These are phyloP conservation scores for Probosciger aterrimus DNA, from an alignment of 2,113 vertebrate genomes.

Conservation along the genomic window DNA sequence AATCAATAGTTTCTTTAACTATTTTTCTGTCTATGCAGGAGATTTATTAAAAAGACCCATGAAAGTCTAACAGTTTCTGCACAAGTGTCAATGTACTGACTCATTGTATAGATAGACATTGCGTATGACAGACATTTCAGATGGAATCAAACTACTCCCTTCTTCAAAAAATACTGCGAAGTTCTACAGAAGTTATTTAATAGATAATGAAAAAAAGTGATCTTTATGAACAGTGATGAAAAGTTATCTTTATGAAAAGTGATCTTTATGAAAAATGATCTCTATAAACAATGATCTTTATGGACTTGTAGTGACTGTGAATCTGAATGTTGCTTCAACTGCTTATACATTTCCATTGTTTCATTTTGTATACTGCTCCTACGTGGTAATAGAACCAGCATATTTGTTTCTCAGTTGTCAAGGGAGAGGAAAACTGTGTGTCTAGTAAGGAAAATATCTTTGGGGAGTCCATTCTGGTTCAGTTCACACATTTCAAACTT, in stretches of 20 bases:
- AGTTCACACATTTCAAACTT: background rate
- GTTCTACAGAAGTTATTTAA: background rate
- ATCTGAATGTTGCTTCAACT: background rate
- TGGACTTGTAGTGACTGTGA: background rate
- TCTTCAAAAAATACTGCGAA: background rate
- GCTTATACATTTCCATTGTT: background rate
- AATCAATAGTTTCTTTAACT: background rate
- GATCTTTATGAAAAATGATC: background rate
- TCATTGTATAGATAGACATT: background rate
- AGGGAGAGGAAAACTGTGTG: slow-evolving; percentile 1
- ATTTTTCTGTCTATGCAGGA: background rate
- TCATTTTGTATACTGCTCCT: background rate
- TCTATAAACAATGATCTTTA: background rate
- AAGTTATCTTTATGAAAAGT: background rate
- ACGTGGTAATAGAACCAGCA: background rate
- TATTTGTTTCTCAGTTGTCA: background rate
- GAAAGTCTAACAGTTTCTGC: background rate
- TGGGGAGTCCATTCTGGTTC: background rate
- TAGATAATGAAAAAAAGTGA: background rate
- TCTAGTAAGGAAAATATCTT: background rate
- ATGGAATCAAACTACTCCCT: background rate
- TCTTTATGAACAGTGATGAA: background rate
- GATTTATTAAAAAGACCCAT: background rate
- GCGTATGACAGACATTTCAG: background rate
- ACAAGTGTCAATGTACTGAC: background rate